Percentiles rank a stretch among this genome's conserved stretches.
Evolutionary conservation across 2,888 invertebrate species (phyloP).

Genomic region (Drosophila nigricruria): DNA sequence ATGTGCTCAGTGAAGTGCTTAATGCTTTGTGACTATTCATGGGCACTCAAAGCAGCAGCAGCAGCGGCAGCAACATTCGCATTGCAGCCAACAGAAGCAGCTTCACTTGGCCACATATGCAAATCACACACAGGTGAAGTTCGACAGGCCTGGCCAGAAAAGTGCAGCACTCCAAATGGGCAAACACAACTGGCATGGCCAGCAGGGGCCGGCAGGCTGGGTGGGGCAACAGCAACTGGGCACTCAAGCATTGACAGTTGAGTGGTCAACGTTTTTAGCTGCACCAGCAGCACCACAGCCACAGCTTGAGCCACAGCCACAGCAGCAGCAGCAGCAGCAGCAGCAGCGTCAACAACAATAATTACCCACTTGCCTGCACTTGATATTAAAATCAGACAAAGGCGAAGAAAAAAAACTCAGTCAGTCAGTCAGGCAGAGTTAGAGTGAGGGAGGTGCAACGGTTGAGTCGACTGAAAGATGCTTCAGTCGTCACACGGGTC

Average conservation of each 20-base stretch:
- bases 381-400: constrained; percentile 82
- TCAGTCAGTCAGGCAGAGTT: constrained; percentile 5
- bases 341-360: constrained; percentile 74
- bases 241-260: constrained; percentile 81
- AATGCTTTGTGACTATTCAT: constrained; percentile 81
- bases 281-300: constrained; percentile 49
- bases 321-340: constrained; percentile 34
- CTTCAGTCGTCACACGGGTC: constrained; percentile 42
- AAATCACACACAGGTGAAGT: constrained; percentile 79
- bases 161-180: constrained; percentile 80
- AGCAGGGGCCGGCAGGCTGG: constrained; percentile 19
- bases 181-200: constrained; percentile 53
- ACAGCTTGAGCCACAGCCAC: constrained; percentile 29
- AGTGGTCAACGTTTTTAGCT: constrained; percentile 79
- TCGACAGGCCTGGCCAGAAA: constrained; percentile 77
- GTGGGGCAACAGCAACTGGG: constrained; percentile 53
- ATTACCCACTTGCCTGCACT: constrained; percentile 81
- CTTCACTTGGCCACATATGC: constrained; percentile 74
- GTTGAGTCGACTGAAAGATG: constrained; percentile 19
- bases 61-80: constrained; percentile 41
- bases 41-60: constrained; percentile 74
- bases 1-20: constrained; percentile 69
- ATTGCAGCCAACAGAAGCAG: constrained; percentile 78
- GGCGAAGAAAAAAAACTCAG: constrained; percentile 29
- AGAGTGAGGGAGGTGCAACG: constrained; percentile 3